These are phyloP conservation scores for Rhinogobio ventralis DNA, from an alignment of 2,797 vertebrate genomes.

Conservation along the genomic window DNA sequence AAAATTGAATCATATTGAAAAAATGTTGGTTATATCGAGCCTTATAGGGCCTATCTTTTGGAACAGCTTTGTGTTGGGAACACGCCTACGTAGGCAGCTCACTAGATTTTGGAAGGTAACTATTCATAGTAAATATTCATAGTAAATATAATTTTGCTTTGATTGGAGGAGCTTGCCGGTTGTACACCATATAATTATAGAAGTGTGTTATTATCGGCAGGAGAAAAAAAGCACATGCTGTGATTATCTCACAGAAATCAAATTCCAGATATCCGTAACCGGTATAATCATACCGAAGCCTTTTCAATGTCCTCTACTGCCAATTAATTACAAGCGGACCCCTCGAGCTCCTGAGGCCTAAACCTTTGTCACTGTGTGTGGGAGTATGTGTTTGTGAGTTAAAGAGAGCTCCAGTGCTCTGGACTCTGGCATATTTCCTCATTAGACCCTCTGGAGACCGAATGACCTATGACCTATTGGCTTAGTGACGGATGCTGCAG, in stretches of 20 bases:
- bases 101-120: not conserved
- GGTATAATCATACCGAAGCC: slow-evolving; percentile 14
- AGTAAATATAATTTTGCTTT: slow-evolving; percentile 38
- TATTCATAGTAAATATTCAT: slow-evolving; percentile 1
- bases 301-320: slow-evolving; percentile 40
- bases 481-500: slow-evolving; percentile 56
- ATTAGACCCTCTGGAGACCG: slow-evolving; percentile 59
- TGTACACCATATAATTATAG: slow-evolving; percentile 31
- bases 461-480: slow-evolving; percentile 50
- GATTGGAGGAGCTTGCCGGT: slow-evolving; percentile 25
- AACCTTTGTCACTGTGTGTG: slow-evolving; percentile 23
- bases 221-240: slow-evolving; percentile 28
- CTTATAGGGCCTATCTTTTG: not conserved
- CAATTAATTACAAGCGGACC: slow-evolving; percentile 52
- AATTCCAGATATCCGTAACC: slow-evolving; percentile 27
- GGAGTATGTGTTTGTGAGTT: slow-evolving; percentile 20
- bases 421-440: slow-evolving; percentile 58
- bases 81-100: not conserved
- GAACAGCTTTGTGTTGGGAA: not conserved
- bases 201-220: slow-evolving; percentile 33
- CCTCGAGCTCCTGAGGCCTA: slow-evolving; percentile 22
- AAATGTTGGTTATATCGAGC: too few relatives aligned
- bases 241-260: slow-evolving; percentile 43
- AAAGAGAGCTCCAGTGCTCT: slow-evolving; percentile 32
- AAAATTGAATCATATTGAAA: too few relatives aligned